Conservation (phyloP, 2,888 invertebrate genomes). For the Epinotia demarniana region DNA sequence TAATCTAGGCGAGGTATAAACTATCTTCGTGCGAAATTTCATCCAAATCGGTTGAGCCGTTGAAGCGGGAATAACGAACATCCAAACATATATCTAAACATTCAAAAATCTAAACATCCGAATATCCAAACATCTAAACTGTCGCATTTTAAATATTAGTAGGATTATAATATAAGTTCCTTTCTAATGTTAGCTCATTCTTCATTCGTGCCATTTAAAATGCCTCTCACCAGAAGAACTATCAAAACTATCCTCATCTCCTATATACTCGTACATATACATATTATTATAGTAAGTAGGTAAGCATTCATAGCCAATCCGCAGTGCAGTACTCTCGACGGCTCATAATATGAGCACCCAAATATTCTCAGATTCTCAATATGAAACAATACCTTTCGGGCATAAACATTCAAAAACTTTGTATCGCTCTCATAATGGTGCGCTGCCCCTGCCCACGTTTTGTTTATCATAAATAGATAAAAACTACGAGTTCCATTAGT, state of each 20-base stretch:
- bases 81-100: too few relatives aligned
- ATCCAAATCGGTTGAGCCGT: too few relatives aligned
- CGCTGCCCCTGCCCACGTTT: slow-evolving; percentile 29
- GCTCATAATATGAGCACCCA: slow-evolving; percentile 7
- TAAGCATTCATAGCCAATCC: slow-evolving; percentile 20
- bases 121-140: too few relatives aligned
- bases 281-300: background rate
- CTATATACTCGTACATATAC: background rate
- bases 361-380: slow-evolving; percentile 12
- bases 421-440: slow-evolving; percentile 27
- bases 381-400: slow-evolving; percentile 1
- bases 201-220: background rate
- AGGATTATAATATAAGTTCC: too few relatives aligned
- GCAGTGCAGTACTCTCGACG: slow-evolving; percentile 35
- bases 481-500: slow-evolving; percentile 50
- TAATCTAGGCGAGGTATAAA: too few relatives aligned
- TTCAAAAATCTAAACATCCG: too few relatives aligned
- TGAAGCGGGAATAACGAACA: too few relatives aligned
- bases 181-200: too few relatives aligned
- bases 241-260: background rate
- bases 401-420: slow-evolving; percentile 37
- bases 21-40: too few relatives aligned
- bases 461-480: slow-evolving; percentile 48
- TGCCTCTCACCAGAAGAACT: background rate
- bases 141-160: too few relatives aligned